Evolutionary conservation across 2,113 vertebrate species (phyloP), one percentile per base, ranked within the genome.

Genomic region (Clarias gariepinus): DNA sequence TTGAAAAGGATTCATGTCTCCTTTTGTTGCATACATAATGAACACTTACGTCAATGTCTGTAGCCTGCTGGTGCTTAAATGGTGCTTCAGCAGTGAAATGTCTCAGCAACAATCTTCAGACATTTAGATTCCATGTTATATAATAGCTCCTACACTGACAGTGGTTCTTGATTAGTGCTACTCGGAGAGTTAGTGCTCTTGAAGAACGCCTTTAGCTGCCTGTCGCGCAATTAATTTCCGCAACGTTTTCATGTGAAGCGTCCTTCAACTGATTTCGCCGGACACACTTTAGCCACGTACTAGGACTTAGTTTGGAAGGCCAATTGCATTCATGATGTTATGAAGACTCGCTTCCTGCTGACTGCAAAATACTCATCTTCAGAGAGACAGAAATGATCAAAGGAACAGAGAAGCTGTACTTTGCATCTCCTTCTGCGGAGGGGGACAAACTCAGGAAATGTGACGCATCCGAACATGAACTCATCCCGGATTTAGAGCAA

Each of bases 241-340:
- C 90, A 92, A 92, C 89, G 41, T 47, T 92, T 93, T 92, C 82
- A 93, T 92, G 91, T 91, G 89, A 92, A 91, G 87, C 89, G 89
- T 88, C 82, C 90, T 90, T 81, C 89, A 92, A 92, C 91, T 90
- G 91, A 91, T 92, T 92, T 91, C 89, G 90, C 91, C 77, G 91
- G 91, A 90, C 89, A 91, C 81, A 80, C 84, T 82, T 86, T 13
- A 66, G 91, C 92, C 66, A 88, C 89, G 86, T 91, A 91, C 89
- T 89, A 83, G 81, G 81, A 87, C 89, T 91, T 89, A 89, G 89
- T 86, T 90, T 47, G 55, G 77, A 89, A 90, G 81, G 90, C 88
- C 86, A 84, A 90, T 91, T 85, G 85, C 81, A 81, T 81, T 80
- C 41, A 63, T 82, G 89, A 91, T 89, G 68, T 86, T 90, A 79